These are phyloP conservation scores for Theristicus caerulescens DNA, from an alignment of 2,113 vertebrate genomes.

Conservation along the genomic window DNA sequence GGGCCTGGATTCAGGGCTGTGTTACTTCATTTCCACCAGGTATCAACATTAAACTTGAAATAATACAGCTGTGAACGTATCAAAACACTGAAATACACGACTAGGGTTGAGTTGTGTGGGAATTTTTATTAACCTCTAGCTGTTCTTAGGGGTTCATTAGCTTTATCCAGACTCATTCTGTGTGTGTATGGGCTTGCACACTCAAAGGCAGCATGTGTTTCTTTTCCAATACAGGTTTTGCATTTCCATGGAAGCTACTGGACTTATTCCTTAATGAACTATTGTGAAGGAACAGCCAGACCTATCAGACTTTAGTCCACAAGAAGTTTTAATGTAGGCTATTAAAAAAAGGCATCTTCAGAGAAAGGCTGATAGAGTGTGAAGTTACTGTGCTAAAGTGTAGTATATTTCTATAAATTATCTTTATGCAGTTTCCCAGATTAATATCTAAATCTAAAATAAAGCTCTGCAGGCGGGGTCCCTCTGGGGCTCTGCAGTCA, in stretches of 20 bases:
- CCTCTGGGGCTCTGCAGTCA: slow-evolving; percentile 37
- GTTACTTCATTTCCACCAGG: not conserved
- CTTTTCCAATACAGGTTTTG: not conserved
- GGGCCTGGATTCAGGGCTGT: not conserved
- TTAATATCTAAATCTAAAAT: slow-evolving; percentile 61
- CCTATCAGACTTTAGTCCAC: not conserved
- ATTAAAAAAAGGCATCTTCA: not conserved
- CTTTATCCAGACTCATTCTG: not conserved
- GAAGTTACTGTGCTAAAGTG: slow-evolving; percentile 1
- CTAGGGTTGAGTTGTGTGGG: not conserved
- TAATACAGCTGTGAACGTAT: not conserved
- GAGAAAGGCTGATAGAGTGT: slow-evolving; percentile 10
- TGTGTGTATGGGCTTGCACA: not conserved
- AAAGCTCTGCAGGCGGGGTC: not conserved
- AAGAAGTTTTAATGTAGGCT: not conserved
- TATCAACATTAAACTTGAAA: not conserved
- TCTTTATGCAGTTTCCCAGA: slow-evolving; percentile 40
- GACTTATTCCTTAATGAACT: not conserved
- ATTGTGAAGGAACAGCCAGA: not conserved
- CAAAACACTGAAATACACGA: not conserved
- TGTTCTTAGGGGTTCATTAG: not conserved
- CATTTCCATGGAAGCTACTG: not conserved
- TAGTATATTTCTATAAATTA: slow-evolving; percentile 25
- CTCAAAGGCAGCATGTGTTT: not conserved
- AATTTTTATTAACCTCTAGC: not conserved